A percentile compares a stretch with the other conserved stretches of the same genome.
These are phyloP conservation scores for Aurelia aurita DNA, from an alignment of 30 jellyfish, hydroid and myxozoan species.

Conservation along the genomic window DNA sequence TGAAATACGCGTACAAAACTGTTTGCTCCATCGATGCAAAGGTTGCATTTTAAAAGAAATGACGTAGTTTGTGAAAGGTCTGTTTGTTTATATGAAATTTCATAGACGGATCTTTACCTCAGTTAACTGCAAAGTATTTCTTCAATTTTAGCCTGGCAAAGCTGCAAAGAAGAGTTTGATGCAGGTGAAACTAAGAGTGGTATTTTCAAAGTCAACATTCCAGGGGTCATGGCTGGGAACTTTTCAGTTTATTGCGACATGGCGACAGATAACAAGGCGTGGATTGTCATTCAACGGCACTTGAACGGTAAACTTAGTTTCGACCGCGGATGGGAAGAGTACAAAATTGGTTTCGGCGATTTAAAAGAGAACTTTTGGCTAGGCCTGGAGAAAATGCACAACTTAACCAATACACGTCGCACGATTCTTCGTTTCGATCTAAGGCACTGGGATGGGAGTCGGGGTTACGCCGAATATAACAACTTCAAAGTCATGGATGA, in stretches of 20 bases:
- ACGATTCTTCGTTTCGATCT: conserved; percentile 15
- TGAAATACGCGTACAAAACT: too few relatives aligned
- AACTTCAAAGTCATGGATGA: conserved; percentile 2
- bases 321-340: conserved; percentile 18
- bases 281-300: conserved; percentile 55
- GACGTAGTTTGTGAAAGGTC: too few relatives aligned
- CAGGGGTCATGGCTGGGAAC: background rate
- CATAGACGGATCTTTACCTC: too few relatives aligned
- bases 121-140: too few relatives aligned
- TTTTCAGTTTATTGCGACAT: conserved; percentile 33
- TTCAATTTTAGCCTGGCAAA: background rate
- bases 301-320: conserved; percentile 5
- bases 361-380: conserved; percentile 54
- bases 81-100: too few relatives aligned
- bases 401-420: conserved; percentile 6
- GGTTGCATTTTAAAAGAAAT: too few relatives aligned
- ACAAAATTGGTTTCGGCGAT: conserved; percentile 41
- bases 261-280: conserved; percentile 35
- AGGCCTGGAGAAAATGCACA: conserved; percentile 33
- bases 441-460: background rate
- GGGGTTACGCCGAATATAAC: conserved; percentile 1
- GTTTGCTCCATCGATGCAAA: too few relatives aligned
- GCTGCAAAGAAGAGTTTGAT: background rate
- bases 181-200: background rate
- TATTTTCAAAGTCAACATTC: background rate